phyloP scores from a whole-genome alignment of 2,797 vertebrate genomes.

The Taeniopygia guttata region DNA sequence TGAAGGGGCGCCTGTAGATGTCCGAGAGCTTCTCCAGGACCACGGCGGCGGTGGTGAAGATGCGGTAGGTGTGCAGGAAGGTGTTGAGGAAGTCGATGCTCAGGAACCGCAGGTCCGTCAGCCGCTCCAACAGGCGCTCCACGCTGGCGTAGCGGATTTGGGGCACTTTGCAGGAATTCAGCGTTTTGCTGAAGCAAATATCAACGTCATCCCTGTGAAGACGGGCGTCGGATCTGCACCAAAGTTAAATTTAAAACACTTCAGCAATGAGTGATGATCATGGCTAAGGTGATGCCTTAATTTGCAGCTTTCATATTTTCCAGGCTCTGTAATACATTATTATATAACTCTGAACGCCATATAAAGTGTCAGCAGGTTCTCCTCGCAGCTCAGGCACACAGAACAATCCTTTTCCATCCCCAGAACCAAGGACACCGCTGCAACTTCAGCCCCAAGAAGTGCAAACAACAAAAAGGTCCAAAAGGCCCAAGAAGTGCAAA shows the following conservation, averaged over 20 bases:
- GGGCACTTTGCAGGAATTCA: conserved; percentile 99
- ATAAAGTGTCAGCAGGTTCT: accelerated
- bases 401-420: neutral
- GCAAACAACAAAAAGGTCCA: neutral
- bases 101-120: conserved; percentile 95
- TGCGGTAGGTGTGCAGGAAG: conserved; percentile 97
- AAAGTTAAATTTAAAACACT: neutral
- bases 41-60: conserved; percentile 90
- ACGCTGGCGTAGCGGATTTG: conserved; percentile 97
- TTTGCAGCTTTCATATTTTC: neutral
- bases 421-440: neutral
- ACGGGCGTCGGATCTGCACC: conserved; percentile 89
- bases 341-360: accelerated
- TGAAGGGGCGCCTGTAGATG: conserved; percentile 96
- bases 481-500: too few relatives aligned
- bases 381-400: neutral
- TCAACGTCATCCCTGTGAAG: conserved; percentile 97
- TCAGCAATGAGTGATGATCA: neutral
- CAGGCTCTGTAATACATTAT: accelerated
- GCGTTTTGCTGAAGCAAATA: conserved; percentile 99
- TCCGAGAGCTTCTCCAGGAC: conserved; percentile 95
- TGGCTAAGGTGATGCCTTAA: too few relatives aligned
- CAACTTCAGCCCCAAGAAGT: neutral
- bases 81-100: conserved; percentile 99
- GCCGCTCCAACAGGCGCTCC: conserved; percentile 91